Evolutionary conservation across 2,113 vertebrate species (phyloP).

Genomic region (Ctenodactylus gundi): DNA sequence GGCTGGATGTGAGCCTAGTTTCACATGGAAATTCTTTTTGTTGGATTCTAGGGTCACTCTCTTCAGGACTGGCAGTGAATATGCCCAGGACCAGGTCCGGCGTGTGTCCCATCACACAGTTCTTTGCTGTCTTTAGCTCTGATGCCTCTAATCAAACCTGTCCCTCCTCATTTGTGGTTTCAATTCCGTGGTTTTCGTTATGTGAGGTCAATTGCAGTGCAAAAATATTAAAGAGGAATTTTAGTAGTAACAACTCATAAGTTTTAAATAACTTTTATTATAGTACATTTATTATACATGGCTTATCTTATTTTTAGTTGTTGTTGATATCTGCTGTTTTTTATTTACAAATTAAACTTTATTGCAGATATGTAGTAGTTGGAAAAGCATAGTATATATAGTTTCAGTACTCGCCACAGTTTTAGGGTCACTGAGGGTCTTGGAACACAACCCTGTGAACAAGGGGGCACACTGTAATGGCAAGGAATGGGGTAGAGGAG

Average conservation of each 20-base stretch:
- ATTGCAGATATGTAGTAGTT: neutral
- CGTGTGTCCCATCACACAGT: accelerated
- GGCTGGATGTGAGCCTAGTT: neutral
- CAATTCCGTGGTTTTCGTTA: neutral
- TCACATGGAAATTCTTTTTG: neutral
- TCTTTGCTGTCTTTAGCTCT: neutral
- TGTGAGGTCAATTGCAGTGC: neutral
- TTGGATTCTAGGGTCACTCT: neutral
- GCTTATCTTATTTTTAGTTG: neutral
- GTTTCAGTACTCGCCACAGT: neutral
- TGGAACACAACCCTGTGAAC: too few relatives aligned
- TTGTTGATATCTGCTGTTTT: neutral
- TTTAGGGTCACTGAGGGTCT: neutral
- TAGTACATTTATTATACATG: neutral
- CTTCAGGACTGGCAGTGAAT: neutral
- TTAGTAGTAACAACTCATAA: neutral
- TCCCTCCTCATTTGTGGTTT: neutral
- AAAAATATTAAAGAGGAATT: neutral
- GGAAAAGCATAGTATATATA: neutral
- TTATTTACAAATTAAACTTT: neutral
- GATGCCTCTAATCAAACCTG: neutral
- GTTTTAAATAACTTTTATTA: neutral
- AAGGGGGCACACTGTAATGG: neutral
- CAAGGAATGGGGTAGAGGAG: neutral
- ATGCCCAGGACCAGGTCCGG: neutral